phyloP scores from a whole-genome alignment of 2,888 invertebrate species.

The Apotomis betuletana region DNA sequence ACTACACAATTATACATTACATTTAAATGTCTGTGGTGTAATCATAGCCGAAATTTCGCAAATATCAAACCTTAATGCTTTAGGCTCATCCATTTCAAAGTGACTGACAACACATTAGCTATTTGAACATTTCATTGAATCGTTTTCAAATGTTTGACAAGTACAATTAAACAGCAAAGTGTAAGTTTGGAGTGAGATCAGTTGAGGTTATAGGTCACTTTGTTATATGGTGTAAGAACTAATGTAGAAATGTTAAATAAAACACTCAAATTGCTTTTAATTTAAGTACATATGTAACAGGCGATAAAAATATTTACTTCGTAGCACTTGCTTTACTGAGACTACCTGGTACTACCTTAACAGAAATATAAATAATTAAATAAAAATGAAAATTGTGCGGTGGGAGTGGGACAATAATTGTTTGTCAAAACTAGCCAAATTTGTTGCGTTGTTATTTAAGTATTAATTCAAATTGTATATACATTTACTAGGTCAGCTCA shows the following conservation, averaged over 20 bases:
- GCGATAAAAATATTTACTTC: too few relatives aligned
- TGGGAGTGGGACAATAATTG: too few relatives aligned
- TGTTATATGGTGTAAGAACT: conserved; percentile 22
- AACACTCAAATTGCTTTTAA: conserved; percentile 3
- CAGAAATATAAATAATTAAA: too few relatives aligned
- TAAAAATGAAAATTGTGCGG: too few relatives aligned
- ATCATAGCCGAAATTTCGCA: conserved; percentile 37
- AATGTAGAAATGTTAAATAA: neutral
- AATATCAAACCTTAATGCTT: conserved; percentile 40
- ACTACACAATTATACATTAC: conserved; percentile 20
- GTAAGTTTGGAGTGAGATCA: conserved; percentile 27
- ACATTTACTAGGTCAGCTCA: too few relatives aligned
- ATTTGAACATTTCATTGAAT: conserved; percentile 51
- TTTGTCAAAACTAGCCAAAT: too few relatives aligned
- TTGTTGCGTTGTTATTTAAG: too few relatives aligned
- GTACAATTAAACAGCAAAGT: conserved; percentile 39
- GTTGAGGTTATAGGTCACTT: conserved; percentile 20
- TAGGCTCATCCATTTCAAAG: conserved; percentile 54
- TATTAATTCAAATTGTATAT: too few relatives aligned
- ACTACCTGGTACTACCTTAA: too few relatives aligned
- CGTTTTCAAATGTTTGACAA: conserved; percentile 39
- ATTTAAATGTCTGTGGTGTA: conserved; percentile 17
- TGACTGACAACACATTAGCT: conserved; percentile 69
- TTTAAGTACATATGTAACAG: neutral
- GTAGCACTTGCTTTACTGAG: too few relatives aligned